Evolutionary conservation across 2,888 invertebrate genomes (phyloP).

Genomic region (Willowsia nigromaculata): DNA sequence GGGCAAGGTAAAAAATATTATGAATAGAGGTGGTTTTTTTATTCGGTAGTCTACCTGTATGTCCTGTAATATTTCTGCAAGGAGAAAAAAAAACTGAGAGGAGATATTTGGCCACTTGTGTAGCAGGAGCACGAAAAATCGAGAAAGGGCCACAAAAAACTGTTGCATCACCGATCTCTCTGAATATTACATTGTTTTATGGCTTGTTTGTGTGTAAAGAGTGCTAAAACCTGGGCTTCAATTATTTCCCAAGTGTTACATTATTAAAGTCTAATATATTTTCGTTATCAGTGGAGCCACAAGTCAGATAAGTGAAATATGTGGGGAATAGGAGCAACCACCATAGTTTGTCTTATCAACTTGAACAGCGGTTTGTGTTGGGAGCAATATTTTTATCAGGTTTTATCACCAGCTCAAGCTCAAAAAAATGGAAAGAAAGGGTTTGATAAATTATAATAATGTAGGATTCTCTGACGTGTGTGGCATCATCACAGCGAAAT

Average conservation of each 20-base stretch:
- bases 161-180: constrained; percentile 42
- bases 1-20: constrained; percentile 8
- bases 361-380: neutral
- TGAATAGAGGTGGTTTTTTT: neutral
- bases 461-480: neutral
- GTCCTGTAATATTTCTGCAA: neutral
- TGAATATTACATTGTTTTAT: constrained; percentile 4
- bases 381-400: neutral
- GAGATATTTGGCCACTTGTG: too few species aligned
- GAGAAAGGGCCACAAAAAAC: constrained; percentile 16
- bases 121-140: neutral
- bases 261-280: constrained; percentile 53
- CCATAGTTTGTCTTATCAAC: neutral
- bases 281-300: constrained; percentile 41
- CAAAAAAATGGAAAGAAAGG: neutral
- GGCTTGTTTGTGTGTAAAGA: neutral
- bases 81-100: neutral
- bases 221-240: too few species aligned
- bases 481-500: neutral
- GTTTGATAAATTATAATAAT: neutral
- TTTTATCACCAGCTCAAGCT: neutral
- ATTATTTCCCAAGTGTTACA: constrained; percentile 57
- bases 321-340: neutral
- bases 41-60: too few species aligned
- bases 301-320: constrained; percentile 44